A percentile compares a stretch with the other conserved stretches of the same genome.
phyloP scores from a whole-genome alignment of 2,113 vertebrate genomes.

The Muntiacus muntjak region DNA sequence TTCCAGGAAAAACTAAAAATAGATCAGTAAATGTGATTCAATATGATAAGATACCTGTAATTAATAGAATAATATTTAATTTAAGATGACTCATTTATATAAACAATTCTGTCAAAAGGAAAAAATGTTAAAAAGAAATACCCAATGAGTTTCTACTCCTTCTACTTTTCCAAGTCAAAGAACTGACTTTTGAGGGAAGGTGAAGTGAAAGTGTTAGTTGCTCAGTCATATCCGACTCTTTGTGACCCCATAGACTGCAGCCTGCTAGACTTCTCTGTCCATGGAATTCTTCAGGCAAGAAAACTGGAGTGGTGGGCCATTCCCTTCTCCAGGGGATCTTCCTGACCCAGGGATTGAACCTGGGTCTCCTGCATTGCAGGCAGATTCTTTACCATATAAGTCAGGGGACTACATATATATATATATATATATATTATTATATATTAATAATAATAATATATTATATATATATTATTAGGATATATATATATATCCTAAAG shows the following conservation, averaged over 20 bases:
- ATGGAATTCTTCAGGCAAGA: neutral
- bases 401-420: neutral
- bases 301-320: neutral
- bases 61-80: neutral
- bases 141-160: neutral
- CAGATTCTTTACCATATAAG: neutral
- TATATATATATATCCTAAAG: neutral
- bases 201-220: neutral
- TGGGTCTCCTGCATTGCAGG: neutral
- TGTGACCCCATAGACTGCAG: neutral
- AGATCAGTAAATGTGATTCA: neutral
- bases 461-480: too few relatives aligned
- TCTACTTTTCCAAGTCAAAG: neutral
- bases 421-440: neutral
- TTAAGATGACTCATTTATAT: neutral
- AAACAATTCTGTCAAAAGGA: neutral
- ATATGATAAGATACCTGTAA: neutral
- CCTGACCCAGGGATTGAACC: neutral
- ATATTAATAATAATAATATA: too few relatives aligned
- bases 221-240: neutral
- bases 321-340: neutral
- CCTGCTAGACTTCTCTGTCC: neutral
- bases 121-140: neutral
- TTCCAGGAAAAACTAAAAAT: conserved; percentile 31
- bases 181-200: neutral